Base-by-base conservation (phyloP, 2,888 invertebrate genomes). In the Spisula solida region DNA sequence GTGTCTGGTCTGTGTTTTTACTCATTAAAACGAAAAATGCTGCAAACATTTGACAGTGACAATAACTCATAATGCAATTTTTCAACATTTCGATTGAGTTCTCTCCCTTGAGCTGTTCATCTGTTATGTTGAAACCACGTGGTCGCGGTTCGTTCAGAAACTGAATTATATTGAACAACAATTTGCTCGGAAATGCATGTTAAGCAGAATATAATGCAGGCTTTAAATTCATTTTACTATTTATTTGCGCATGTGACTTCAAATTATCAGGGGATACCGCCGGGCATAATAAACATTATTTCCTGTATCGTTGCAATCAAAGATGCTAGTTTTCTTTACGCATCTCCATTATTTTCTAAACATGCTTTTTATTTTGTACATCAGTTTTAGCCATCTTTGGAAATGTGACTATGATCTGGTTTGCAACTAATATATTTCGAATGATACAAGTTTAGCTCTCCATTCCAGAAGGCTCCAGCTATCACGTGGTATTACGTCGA, bases 21-120 rank as follows among this genome's bases (percentile, higher is more conserved):
- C 75, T 75, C 34, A 34, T 75, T 18, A 75, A 75, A 75, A 75
- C 75, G 31, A 31, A 75, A 75, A 75, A 75, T 75, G 31, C 31
- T 34, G 75, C 14, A 31, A 16, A 75, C 14, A 16, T 34, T 66
- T 18, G 16, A 14, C 34, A 75, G 34, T 75, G 31, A 75, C 75
- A 5, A 31, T 75, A 75, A 75, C 75, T 75, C 75, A 75, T 75
- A 25, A 34, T 31, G 31, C 18, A 31, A 31, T 31, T 75, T 31
- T 75, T 29, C 31, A 75, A 34, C 16, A 75, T 34, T 31, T 25
- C 5, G 2, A 18, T 75, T 75, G 75, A 75, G 34, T 75, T 75
- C 14, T 31, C 34, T 75, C 75, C 75, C 75, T 34, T 75, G 16
- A 75, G 4, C 75, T 34, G 75, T 75, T 4, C 75, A 18, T 16